Base-by-base conservation (phyloP, 2,797 vertebrate genomes). In the Scomberomorus guttatus region DNA sequence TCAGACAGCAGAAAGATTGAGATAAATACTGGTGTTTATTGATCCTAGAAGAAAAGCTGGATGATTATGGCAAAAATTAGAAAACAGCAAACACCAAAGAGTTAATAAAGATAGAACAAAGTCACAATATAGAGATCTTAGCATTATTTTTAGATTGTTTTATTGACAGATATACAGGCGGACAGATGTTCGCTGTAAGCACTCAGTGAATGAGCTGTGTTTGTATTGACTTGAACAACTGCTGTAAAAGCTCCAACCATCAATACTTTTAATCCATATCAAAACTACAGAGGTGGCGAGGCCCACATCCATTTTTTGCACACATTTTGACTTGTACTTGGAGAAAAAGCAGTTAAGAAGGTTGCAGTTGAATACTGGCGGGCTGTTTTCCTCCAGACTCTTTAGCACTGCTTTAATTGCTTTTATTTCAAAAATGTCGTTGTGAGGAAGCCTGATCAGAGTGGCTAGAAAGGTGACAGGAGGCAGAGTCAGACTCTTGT, bases 161-260 rank as follows among this genome's bases (percentile, higher is more conserved):
- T 34, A 65, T 39, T 24, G 59, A 46, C 25, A 9, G 18, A 72
- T 55, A 27, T 58, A 37, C 42, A 14, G 42, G 20, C 18, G 7
- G 58, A 55, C n/a, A 50, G 52, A 37, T 77, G 67, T 71, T 51
- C 50, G 22, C 29, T 37, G 66, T 27, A 13, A 6, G 37, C 20
- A 59, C n/a, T 59, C 8, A 25, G 24, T 25, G 9, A 63, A 52
- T 22, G 14, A 24, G 50, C 20, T 8, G 61, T 7, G 13, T 66
- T 51, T 66, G 63, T 68, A 61, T 48, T 22, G 29, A 34, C 46
- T 12, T 6, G 2, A 51, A 32, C 18, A 32, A 55, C 37, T 48
- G 27, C 20, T 55, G 37, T 20, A 5, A 60, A 25, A 68, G 18
- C 15, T 17, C 25, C 25, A 12, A 34, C 25, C 48, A 46, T 76